Base-by-base conservation (phyloP, 1,140 invertebrate genomes). In the Heterodera schachtii region DNA sequence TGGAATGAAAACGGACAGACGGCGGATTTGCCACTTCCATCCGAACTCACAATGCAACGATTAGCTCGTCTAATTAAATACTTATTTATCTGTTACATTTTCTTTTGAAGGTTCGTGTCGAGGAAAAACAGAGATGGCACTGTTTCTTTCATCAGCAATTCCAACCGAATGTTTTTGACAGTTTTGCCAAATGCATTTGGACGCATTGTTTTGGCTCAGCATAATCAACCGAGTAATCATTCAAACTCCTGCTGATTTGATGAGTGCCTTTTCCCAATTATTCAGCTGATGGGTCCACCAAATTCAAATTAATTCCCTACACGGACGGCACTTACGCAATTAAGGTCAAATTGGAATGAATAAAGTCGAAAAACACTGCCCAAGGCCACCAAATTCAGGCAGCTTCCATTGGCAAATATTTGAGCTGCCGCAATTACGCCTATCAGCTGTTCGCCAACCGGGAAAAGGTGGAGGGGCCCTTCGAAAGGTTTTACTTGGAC, bases 11-110 rank as follows among this genome's bases (percentile, higher is more conserved):
- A 64, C 19, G 57, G 57, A 64, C 57, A 64, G 57, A 64, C 16
- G 57, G 57, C 57, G 57, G 57, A 64, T 64, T 64, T 64, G 57
- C 57, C 57, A 64, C 57, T 64, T 13, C 57, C 57, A 64, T 64
- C 57, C 19, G 57, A 64, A 64, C 19, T 64, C 11, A 64, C 57
- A 4, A 64, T 64, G 57, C 16, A 64, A 64, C 19, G 19, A 64
- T 19, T 16, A 19, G 5, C 19, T 1, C 57, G 13, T 2, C 16
- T 19, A 64, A 64, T 19, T 3, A 64, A 19, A 0, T 5, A 19
- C 5, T 64, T 64, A 19, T 19, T 19, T 2, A 19, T 13, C 5
- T 16, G 11, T n/a, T 64, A 64, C 13, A 16, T 52, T 52, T 52
- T 6, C 49, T 64, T 19, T 64, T 64, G 11, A 5, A 64, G 57